Evolutionary conservation across 2,113 vertebrate species (phyloP).

Genomic region (Orientallactaga bullata): DNA sequence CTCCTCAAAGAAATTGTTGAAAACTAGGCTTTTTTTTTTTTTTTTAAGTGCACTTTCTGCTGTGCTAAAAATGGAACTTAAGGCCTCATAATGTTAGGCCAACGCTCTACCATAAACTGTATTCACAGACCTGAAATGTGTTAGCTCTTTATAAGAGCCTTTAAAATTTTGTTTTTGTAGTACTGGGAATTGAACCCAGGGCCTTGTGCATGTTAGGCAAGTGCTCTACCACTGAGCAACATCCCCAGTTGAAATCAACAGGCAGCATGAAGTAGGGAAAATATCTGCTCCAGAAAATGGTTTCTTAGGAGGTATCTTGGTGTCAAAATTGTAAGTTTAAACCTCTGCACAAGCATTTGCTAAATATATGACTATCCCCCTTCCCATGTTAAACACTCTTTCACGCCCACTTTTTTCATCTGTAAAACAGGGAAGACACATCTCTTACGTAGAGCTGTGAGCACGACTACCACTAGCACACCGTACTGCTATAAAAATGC

Average conservation of each 20-base stretch:
- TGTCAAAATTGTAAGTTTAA: neutral
- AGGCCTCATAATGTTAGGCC: too few species aligned
- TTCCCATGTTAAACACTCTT: neutral
- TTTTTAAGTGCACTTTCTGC: too few species aligned
- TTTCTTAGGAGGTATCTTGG: neutral
- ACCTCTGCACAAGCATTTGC: neutral
- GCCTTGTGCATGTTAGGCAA: too few species aligned
- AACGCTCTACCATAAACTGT: too few species aligned
- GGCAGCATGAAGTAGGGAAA: neutral
- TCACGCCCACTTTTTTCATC: neutral
- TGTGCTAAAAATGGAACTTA: too few species aligned
- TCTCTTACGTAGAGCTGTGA: neutral
- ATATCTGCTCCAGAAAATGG: neutral
- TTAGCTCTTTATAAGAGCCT: too few species aligned
- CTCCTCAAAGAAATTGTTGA: neutral
- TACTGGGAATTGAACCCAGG: too few species aligned
- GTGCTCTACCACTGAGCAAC: too few species aligned
- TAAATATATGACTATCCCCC: neutral
- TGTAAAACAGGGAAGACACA: neutral
- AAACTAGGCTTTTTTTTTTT: neutral
- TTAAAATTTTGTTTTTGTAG: too few species aligned
- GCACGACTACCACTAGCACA: neutral
- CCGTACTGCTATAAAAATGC: rapidly evolving
- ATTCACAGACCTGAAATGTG: too few species aligned
- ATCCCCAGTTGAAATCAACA: neutral